Evolutionary conservation across 1,140 invertebrate genomes (phyloP).

Genomic region (Solenopsis invicta): DNA sequence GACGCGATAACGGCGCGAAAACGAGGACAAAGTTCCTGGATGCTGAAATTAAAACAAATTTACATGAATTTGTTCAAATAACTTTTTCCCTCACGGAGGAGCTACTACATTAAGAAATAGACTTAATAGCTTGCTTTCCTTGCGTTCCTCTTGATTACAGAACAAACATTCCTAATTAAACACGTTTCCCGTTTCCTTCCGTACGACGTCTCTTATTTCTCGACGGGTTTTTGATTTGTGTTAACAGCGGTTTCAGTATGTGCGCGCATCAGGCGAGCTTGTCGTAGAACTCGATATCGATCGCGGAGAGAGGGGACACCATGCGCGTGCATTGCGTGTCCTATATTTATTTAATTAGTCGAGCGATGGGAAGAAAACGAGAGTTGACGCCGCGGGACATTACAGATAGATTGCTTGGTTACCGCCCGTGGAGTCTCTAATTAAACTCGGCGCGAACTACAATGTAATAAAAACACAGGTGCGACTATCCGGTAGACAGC

Average conservation of each 20-base stretch:
- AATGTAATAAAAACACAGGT: slow-evolving; percentile 65
- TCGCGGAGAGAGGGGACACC: background rate
- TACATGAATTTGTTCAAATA: slow-evolving; percentile 13
- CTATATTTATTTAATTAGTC: slow-evolving; percentile 82
- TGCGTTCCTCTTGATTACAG: slow-evolving; percentile 42
- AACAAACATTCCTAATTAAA: slow-evolving; percentile 62
- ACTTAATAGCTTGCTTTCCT: slow-evolving; percentile 17
- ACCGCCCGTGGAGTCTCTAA: slow-evolving; percentile 79
- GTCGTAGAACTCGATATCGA: slow-evolving; percentile 45
- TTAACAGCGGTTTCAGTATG: slow-evolving; percentile 5
- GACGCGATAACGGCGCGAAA: background rate
- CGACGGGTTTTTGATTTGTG: slow-evolving; percentile 46
- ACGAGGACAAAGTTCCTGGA: slow-evolving; percentile 20
- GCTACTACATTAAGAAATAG: background rate
- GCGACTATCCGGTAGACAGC: slow-evolving; percentile 36
- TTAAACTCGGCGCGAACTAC: slow-evolving; percentile 78
- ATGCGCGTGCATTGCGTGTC: slow-evolving; percentile 50
- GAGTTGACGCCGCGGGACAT: slow-evolving; percentile 71
- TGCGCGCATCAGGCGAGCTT: background rate
- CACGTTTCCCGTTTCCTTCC: slow-evolving; percentile 29
- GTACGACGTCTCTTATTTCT: slow-evolving; percentile 28
- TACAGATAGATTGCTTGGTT: slow-evolving; percentile 80
- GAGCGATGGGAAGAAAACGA: slow-evolving; percentile 60
- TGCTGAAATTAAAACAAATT: background rate
- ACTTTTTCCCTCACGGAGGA: background rate